Percentiles rank a stretch among this genome's conserved stretches.
Evolutionary conservation across 1,140 invertebrate genomes (phyloP).

Genomic region (Eurytemora carolleeae): DNA sequence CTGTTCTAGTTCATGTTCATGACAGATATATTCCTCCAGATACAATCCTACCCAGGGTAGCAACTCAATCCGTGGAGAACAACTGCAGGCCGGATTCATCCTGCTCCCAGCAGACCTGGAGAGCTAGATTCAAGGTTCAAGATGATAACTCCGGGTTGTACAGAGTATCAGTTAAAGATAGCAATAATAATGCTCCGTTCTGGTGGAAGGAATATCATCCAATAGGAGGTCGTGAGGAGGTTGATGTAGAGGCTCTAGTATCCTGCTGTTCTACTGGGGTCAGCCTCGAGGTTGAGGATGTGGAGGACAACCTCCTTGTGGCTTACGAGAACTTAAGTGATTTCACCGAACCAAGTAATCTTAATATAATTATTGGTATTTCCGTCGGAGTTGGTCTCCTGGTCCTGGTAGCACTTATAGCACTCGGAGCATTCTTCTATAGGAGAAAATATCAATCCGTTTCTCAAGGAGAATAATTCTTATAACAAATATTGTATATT

Average conservation of each 20-base stretch:
- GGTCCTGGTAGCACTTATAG: no score
- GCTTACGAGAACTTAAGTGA: no score
- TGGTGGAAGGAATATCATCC: not conserved
- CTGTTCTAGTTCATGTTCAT: not conserved
- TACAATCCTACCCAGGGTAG: not conserved
- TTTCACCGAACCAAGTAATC: no score
- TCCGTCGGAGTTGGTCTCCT: no score
- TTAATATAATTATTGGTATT: no score
- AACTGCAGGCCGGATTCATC: not conserved
- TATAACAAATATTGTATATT: no score
- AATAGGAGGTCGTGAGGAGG: not conserved
- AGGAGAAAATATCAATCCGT: no score
- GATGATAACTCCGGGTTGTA: not conserved
- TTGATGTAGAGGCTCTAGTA: not conserved
- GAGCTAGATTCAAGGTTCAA: not conserved
- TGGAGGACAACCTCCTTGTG: no score
- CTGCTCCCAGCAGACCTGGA: not conserved
- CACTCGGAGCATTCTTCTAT: no score
- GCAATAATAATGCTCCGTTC: not conserved
- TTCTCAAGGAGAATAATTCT: no score
- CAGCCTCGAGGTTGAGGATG: not conserved
- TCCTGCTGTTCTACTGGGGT: not conserved
- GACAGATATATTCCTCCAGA: no score
- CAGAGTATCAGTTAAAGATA: not conserved
- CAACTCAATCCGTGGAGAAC: not conserved